Evolutionary conservation across 64 coral and sea anemone species (phyloP).

Genomic region (Actinia equina): DNA sequence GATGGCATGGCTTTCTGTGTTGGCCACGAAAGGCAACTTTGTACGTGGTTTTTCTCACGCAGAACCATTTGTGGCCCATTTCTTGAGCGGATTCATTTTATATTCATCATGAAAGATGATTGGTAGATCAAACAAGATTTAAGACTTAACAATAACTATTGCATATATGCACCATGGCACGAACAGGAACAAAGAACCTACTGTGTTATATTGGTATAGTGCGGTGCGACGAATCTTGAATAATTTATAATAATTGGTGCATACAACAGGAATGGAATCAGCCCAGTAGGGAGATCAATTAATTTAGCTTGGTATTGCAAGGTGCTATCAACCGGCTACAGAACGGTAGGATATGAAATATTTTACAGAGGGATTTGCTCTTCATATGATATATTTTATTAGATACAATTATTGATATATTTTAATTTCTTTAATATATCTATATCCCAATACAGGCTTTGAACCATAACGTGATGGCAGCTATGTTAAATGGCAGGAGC

Average conservation of each 20-base stretch:
- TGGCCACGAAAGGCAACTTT: too few relatives aligned
- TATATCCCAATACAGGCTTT: not conserved
- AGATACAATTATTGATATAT: not conserved
- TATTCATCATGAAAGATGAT: too few relatives aligned
- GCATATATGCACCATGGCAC: not conserved
- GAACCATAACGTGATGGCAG: too few relatives aligned
- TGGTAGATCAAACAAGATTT: too few relatives aligned
- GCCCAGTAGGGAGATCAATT: not conserved
- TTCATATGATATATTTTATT: not conserved
- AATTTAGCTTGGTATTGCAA: not conserved
- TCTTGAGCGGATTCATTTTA: too few relatives aligned
- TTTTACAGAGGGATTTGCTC: conserved; percentile 5
- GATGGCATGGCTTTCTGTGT: too few relatives aligned
- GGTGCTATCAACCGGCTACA: not conserved
- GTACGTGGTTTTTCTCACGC: too few relatives aligned
- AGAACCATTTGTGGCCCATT: too few relatives aligned
- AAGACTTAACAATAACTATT: not conserved
- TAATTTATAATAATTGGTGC: not conserved
- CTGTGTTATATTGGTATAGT: not conserved
- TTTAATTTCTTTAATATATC: not conserved
- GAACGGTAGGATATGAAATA: not conserved
- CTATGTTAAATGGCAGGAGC: too few relatives aligned
- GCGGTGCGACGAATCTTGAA: not conserved
- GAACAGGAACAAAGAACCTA: not conserved
- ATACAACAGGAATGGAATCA: not conserved